Evolutionary conservation across 2,797 vertebrate genomes (phyloP).

Genomic region (Notolepis coatsorum): DNA sequence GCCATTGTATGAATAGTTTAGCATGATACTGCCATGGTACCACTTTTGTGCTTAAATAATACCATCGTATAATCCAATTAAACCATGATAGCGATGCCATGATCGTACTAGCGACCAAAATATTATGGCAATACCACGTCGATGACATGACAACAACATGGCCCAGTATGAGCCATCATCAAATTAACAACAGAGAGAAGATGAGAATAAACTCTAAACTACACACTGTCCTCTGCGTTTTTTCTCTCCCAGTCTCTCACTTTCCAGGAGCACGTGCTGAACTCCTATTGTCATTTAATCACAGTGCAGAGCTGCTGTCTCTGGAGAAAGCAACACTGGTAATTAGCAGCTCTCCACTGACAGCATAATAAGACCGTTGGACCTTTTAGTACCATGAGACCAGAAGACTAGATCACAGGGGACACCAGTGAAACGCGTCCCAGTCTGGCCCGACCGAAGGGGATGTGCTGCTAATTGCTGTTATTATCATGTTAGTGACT

Average conservation of each 20-base stretch:
- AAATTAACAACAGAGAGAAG: neutral
- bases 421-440: slow-evolving; percentile 3
- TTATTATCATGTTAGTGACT: slow-evolving; percentile 56
- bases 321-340: slow-evolving; percentile 36
- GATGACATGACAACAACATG: neutral
- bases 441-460: slow-evolving; percentile 37
- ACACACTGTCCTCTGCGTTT: neutral
- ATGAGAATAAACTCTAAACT: slow-evolving; percentile 18
- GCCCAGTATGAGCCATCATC: neutral
- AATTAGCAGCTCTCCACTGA: slow-evolving; percentile 51
- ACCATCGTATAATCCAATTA: no score
- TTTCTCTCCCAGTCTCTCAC: neutral
- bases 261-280: neutral
- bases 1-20: no score
- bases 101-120: no score
- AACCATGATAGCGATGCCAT: no score
- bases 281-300: slow-evolving; percentile 13
- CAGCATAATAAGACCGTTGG: slow-evolving; percentile 49
- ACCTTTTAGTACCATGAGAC: slow-evolving; percentile 8
- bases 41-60: no score
- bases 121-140: no score
- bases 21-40: no score
- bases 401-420: slow-evolving; percentile 14
- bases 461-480: slow-evolving; percentile 46
- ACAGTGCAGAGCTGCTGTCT: slow-evolving; percentile 5